Evolutionary conservation across 2,888 invertebrate genomes (phyloP), one percentile per base, ranked within the genome.

Genomic region (Drosophila mayaguana): DNA sequence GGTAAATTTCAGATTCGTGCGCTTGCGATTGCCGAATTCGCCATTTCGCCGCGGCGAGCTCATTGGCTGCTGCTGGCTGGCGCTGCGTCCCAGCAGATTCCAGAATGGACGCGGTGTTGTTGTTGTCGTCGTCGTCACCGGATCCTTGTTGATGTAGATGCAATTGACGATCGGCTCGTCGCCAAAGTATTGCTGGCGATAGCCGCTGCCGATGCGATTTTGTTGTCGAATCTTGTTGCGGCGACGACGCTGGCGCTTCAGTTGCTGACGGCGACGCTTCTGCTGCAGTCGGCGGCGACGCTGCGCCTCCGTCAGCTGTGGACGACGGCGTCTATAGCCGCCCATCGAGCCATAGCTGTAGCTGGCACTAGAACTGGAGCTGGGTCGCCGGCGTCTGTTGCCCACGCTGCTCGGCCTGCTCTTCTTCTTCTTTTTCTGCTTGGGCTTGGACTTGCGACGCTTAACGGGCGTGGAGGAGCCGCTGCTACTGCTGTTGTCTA

Each of bases 61-160:
- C 46, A n/a, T n/a, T 0, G 32, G 28, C n/a, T 53, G 22, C 57
- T 60, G 61, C 8, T n/a, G n/a, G 32, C 9, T 1, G 80, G 80
- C 86, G 18, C 69, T 79, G 4, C 90, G 89, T 4, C 90, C 90
- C 34, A 91, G 71, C 5, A 91, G 72, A 48, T 89, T 88, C 92
- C 92, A 91, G 82, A 92, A 91, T 38, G 91, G 92, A 55, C 91
- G 91, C 16, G 66, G 60, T 5, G 91, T 90, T 12, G 91, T 91
- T 7, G 89, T 76, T 36, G 89, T 89, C 6, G 89, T 78, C 45
- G 81, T 83, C 36, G 61, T 59, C 12, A 60, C 48, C 1, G 86
- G 75, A 66, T 89, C 84, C 70, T 91, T 91, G 63, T 84, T 83
- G 51, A 91, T 91, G 71, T 88, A 86, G 38, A 91, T 91, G 75